Base-by-base conservation (phyloP, 2,797 vertebrate species). In the Rhinogobio ventralis region DNA sequence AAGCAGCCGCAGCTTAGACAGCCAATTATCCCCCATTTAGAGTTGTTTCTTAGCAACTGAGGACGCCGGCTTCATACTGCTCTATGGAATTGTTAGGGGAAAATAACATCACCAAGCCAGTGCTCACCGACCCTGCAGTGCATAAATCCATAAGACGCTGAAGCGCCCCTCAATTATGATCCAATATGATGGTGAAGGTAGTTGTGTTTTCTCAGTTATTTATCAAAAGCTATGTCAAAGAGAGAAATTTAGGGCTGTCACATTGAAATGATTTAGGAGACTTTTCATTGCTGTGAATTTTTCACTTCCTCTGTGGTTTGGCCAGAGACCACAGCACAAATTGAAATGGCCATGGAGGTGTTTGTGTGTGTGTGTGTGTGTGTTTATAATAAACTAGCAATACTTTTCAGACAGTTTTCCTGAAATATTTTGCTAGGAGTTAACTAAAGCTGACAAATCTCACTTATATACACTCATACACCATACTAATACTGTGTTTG, bases 31-130 rank as follows among this genome's bases (percentile, higher is more conserved):
- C 76, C n/a, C 73, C 72, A 71, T 71, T 79, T 79, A 33, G 15
- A n/a, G 66, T 84, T 33, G 84, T 89, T 89, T 67, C 88, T 86
- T 85, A 86, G 88, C 85, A 89, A 89, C 88, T 73, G 71, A 62
- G 42, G 86, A 89, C 76, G 88, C 88, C 2, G 4, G 28, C 25
- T 39, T 84, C 51, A 60, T 15, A 20, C 64, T 1, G 14, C 64
- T 77, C 25, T 25, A 30, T 60, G 39, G 46, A 60, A 33, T 60
- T 53, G 82, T 62, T 85, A 84, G 55, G 69, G 69, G 49, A 53
- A 75, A 57, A 85, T 87, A 86, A 87, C 82, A 87, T 86, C 79
- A 82, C 72, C 73, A 82, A 81, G 69, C 55, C 51, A 15, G 73
- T 69, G 46, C 17, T 36, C 73, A 23, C 45, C 0, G 28, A 19